Percentiles rank a stretch among this genome's conserved stretches.
Evolutionary conservation across 2,113 vertebrate species (phyloP).

Genomic region (Calyptomena viridis): DNA sequence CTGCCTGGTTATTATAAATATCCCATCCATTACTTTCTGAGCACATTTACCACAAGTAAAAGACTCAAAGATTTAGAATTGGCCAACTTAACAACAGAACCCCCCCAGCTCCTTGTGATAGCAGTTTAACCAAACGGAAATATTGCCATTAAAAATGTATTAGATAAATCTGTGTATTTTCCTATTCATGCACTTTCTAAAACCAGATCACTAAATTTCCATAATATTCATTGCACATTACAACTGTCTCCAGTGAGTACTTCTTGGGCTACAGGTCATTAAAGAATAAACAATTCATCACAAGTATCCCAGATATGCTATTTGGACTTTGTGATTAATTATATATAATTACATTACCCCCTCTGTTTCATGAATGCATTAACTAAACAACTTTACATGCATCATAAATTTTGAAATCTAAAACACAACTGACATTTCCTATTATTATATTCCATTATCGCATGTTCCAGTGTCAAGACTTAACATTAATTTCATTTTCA

Average conservation of each 20-base stretch:
- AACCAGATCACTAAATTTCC: not conserved
- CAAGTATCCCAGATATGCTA: not conserved
- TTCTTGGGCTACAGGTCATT: not conserved
- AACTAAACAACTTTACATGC: not conserved
- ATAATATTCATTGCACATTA: not conserved
- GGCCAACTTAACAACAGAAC: not conserved
- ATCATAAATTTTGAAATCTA: not conserved
- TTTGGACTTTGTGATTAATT: slow-evolving; percentile 25
- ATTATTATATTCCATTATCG: not conserved
- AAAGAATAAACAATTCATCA: slow-evolving; percentile 28
- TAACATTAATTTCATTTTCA: not conserved
- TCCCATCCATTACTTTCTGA: not conserved
- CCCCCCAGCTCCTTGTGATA: not conserved
- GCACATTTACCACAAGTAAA: not conserved
- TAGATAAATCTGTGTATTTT: not conserved
- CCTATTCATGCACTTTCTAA: not conserved
- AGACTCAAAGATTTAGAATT: not conserved
- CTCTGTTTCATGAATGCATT: not conserved
- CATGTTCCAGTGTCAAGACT: not conserved
- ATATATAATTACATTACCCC: not conserved
- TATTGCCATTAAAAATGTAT: not conserved
- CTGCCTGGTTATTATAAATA: not conserved
- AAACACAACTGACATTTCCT: not conserved
- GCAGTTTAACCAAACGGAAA: not conserved
- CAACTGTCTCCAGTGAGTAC: not conserved